These are phyloP conservation scores for Hetaerina americana DNA, from an alignment of 1,140 invertebrate genomes.

Conservation along the genomic window DNA sequence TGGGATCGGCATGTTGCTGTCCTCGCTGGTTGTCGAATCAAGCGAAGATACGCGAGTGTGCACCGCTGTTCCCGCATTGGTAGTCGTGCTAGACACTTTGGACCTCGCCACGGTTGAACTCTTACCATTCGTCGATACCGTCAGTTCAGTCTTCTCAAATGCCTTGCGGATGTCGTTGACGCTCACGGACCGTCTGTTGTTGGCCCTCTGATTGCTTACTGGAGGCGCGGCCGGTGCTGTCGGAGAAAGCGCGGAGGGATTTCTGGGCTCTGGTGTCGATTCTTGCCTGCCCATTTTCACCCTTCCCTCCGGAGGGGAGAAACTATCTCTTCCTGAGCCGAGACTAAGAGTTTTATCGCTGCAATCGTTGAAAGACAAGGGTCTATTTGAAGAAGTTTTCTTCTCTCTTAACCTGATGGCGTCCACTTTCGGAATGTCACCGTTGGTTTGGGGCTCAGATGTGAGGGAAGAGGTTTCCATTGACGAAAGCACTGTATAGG, in stretches of 20 bases:
- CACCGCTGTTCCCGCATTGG: slow-evolving; percentile 6
- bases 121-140: background rate
- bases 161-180: slow-evolving; percentile 47
- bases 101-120: background rate
- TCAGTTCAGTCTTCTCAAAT: slow-evolving; percentile 37
- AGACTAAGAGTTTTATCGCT: slow-evolving; percentile 2
- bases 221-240: too few species aligned
- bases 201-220: slow-evolving; percentile 1
- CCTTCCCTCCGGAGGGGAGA: background rate
- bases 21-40: slow-evolving; percentile 36
- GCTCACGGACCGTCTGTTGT: slow-evolving; percentile 26
- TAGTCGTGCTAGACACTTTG: background rate
- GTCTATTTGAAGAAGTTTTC: slow-evolving; percentile 4
- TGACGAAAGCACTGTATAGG: background rate
- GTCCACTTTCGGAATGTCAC: background rate
- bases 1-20: slow-evolving; percentile 25
- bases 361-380: slow-evolving; percentile 18
- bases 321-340: background rate
- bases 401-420: background rate
- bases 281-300: background rate
- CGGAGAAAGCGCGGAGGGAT: background rate
- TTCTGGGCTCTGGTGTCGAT: background rate
- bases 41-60: slow-evolving; percentile 33
- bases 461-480: background rate
- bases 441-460: background rate